Conservation (phyloP, 2,113 vertebrate genomes). For the Jacana jacana region DNA sequence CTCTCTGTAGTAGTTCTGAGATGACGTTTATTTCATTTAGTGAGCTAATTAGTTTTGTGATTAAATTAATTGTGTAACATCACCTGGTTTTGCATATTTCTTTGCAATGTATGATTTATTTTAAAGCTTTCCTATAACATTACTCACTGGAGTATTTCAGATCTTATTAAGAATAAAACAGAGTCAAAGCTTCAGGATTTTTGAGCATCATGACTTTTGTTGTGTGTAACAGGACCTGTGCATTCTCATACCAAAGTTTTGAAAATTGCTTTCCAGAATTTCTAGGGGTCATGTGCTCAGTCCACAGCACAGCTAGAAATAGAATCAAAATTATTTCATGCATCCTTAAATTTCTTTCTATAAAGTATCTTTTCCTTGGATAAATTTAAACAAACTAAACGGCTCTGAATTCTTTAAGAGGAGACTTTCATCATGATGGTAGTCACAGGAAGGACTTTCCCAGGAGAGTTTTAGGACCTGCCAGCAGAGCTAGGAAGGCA, state of each 20-base stretch:
- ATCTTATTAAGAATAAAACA: not conserved
- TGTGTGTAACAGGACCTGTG: not conserved
- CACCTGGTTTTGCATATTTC: not conserved
- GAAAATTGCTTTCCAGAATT: not conserved
- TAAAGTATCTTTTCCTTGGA: not conserved
- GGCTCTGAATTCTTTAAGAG: not conserved
- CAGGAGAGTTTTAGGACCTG: not conserved
- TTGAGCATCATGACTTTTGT: not conserved
- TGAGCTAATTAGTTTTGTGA: not conserved
- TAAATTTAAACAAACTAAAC: not conserved
- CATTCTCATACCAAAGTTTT: not conserved
- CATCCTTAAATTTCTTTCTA: not conserved
- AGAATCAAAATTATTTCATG: not conserved
- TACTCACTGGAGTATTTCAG: not conserved
- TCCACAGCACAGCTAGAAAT: not conserved
- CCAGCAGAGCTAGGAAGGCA: not conserved
- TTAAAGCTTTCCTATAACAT: not conserved
- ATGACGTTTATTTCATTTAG: not conserved
- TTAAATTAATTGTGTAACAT: not conserved
- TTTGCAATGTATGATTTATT: not conserved
- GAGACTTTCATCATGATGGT: not conserved
- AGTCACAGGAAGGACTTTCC: not conserved
- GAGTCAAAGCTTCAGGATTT: not conserved
- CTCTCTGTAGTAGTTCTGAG: not conserved
- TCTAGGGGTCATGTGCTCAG: rapidly evolving